phyloP scores from a whole-genome alignment of 2,888 invertebrate genomes.

The Caenorhabditis sp. region DNA sequence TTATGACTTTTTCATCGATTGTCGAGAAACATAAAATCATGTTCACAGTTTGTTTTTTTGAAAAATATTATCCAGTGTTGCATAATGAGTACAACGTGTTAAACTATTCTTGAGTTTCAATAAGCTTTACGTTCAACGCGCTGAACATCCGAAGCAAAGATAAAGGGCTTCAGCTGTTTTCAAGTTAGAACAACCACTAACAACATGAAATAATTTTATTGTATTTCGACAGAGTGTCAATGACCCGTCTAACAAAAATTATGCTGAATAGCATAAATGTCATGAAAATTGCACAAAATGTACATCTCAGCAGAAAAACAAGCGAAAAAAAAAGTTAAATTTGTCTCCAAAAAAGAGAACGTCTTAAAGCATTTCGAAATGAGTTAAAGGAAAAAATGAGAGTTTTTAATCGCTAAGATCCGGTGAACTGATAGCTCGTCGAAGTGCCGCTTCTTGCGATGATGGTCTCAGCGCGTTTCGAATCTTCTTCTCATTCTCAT shows the following conservation, averaged over 20 bases:
- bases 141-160: too few relatives aligned
- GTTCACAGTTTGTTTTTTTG: too few relatives aligned
- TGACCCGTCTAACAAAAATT: neutral
- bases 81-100: too few relatives aligned
- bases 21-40: too few relatives aligned
- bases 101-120: too few relatives aligned
- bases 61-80: too few relatives aligned
- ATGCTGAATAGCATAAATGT: neutral
- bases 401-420: conserved; percentile 12
- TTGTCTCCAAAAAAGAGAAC: neutral
- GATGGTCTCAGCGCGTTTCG: conserved; percentile 31
- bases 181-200: too few relatives aligned
- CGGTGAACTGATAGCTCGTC: conserved; percentile 41
- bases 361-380: neutral
- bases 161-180: too few relatives aligned
- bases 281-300: neutral
- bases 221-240: neutral
- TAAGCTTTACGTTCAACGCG: too few relatives aligned
- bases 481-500: conserved; percentile 29
- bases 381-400: neutral
- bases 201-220: too few relatives aligned
- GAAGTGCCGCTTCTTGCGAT: conserved; percentile 24
- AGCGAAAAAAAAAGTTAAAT: neutral
- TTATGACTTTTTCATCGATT: too few relatives aligned
- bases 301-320: neutral